Percentiles rank a stretch among this genome's conserved stretches.
phyloP scores from a whole-genome alignment of 2,888 invertebrate species.

The Agrilus biguttatus region DNA sequence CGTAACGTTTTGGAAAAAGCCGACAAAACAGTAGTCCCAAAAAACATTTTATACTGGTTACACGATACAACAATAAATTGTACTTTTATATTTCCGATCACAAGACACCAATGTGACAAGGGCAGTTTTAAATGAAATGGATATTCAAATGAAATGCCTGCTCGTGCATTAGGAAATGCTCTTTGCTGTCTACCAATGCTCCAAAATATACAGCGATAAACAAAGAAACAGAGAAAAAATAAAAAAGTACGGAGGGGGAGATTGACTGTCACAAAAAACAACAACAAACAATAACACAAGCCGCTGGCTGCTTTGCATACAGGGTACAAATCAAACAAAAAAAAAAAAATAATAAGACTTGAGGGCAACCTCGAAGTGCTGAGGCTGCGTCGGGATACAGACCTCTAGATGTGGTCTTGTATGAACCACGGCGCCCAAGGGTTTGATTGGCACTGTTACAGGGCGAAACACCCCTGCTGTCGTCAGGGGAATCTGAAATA shows the following conservation, averaged over 20 bases:
- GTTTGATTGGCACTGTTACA: conserved; percentile 47
- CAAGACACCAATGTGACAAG: neutral
- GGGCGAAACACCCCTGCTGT: conserved; percentile 61
- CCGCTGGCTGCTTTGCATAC: conserved; percentile 1
- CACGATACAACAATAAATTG: too few relatives aligned
- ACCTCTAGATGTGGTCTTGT: conserved; percentile 74
- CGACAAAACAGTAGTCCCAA: too few relatives aligned
- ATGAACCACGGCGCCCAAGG: conserved; percentile 69
- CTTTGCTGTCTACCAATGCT: too few relatives aligned
- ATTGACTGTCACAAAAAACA: conserved; percentile 7
- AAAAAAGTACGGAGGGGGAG: conserved; percentile 7
- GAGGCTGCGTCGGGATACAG: conserved; percentile 8
- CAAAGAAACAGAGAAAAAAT: conserved; percentile 7
- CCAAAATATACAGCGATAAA: neutral
- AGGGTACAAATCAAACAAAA: conserved; percentile 1
- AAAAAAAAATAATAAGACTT: neutral
- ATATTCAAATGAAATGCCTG: conserved; percentile 1
- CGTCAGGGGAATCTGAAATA: conserved; percentile 55
- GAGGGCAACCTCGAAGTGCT: neutral
- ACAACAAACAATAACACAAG: conserved; percentile 7
- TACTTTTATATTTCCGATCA: too few relatives aligned
- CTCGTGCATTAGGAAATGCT: too few relatives aligned
- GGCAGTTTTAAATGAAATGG: conserved; percentile 2
- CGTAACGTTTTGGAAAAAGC: too few relatives aligned
- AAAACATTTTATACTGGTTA: too few relatives aligned